Conservation (phyloP, 2,113 vertebrate species). For the Guaruba guarouba region DNA sequence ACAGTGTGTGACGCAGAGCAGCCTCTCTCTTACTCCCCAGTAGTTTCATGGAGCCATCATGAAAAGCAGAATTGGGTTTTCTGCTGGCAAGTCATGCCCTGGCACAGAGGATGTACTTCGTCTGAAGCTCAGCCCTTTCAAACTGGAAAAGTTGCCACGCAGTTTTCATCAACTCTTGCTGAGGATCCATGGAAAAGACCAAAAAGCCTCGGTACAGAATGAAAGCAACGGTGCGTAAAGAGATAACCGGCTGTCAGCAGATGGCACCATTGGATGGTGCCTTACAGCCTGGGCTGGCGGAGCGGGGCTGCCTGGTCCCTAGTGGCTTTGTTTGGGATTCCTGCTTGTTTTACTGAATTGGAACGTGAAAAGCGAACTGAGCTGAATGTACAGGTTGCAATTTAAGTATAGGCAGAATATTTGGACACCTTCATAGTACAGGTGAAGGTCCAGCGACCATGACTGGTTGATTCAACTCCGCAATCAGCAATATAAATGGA, state of each 20-base stretch:
- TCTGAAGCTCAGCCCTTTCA: background rate
- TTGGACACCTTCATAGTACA: background rate
- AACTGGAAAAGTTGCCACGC: background rate
- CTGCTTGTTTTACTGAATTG: background rate
- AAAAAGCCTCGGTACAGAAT: background rate
- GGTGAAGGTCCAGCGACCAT: background rate
- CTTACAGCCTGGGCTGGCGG: background rate
- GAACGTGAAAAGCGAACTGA: background rate
- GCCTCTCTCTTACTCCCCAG: background rate
- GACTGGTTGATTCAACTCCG: constrained; percentile 73
- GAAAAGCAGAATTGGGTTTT: background rate
- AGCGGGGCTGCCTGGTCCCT: accelerated
- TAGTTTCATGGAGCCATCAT: too few relatives aligned
- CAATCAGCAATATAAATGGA: constrained; percentile 62
- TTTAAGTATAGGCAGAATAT: background rate
- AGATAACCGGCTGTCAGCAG: background rate
- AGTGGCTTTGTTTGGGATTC: background rate
- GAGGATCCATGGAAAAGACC: background rate
- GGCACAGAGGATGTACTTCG: background rate
- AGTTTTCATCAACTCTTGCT: background rate
- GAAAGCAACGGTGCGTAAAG: background rate
- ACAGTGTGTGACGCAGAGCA: background rate
- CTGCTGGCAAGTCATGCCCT: background rate
- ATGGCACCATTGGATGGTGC: background rate
- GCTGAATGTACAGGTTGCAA: background rate